Percentiles rank a stretch among this genome's conserved stretches.
phyloP scores from a whole-genome alignment of 1,140 invertebrate species.

The Atta texana region DNA sequence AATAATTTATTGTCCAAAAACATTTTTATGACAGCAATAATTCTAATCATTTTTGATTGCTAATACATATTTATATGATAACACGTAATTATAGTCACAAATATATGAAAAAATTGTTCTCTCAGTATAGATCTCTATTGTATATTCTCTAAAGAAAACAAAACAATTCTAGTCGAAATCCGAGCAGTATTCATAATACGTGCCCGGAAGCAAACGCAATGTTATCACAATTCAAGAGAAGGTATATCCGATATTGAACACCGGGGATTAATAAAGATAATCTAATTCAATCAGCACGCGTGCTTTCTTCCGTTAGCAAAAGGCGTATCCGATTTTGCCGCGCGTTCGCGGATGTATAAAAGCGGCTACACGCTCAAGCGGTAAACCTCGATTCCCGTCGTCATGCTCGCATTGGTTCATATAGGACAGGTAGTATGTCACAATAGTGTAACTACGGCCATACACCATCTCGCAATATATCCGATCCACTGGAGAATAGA shows the following conservation, averaged over 20 bases:
- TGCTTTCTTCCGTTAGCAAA: not conserved
- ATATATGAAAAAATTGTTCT: too few relatives aligned
- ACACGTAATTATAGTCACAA: too few relatives aligned
- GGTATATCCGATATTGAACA: not conserved
- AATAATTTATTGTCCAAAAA: too few relatives aligned
- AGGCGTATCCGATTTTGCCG: not conserved
- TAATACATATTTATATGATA: too few relatives aligned
- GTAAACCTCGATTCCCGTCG: constrained; percentile 5
- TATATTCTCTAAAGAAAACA: too few relatives aligned
- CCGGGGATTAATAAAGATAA: not conserved
- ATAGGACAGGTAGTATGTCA: not conserved
- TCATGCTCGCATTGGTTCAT: constrained; percentile 9
- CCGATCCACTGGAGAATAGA: constrained; percentile 37
- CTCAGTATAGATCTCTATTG: too few relatives aligned
- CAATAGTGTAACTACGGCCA: not conserved
- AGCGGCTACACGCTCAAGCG: not conserved
- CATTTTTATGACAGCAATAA: too few relatives aligned
- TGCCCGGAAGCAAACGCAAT: not conserved
- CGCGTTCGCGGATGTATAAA: not conserved
- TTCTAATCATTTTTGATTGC: too few relatives aligned
- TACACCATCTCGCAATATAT: constrained; percentile 14
- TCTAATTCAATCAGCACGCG: not conserved
- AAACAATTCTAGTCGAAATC: too few relatives aligned
- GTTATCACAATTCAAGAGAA: not conserved
- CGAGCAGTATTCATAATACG: too few relatives aligned